phyloP scores from a whole-genome alignment of 2,797 vertebrate genomes.

The Eulemur rubriventer region DNA sequence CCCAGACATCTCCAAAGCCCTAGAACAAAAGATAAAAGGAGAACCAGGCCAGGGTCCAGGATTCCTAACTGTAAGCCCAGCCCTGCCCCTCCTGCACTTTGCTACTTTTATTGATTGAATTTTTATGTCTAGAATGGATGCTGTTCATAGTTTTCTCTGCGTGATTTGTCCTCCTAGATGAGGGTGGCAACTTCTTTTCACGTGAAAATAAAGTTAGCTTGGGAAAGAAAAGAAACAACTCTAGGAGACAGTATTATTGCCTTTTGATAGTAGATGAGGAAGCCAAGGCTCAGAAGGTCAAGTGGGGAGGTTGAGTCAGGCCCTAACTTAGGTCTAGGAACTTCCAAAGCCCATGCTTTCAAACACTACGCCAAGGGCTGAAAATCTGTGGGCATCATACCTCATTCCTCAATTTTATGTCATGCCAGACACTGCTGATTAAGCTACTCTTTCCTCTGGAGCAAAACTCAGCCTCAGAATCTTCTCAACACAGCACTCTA shows the following conservation, averaged over 20 bases:
- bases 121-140: neutral
- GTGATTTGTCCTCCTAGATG: neutral
- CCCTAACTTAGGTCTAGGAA: neutral
- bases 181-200: neutral
- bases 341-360: neutral
- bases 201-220: neutral
- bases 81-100: neutral
- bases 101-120: neutral
- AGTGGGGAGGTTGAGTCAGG: neutral
- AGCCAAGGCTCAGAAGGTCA: neutral
- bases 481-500: neutral
- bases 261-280: neutral
- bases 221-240: neutral
- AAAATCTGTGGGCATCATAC: neutral
- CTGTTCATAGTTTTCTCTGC: constrained; percentile 14
- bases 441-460: neutral
- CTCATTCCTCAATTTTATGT: neutral
- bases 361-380: neutral
- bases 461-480: neutral
- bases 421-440: neutral
- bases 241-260: neutral
- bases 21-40: neutral
- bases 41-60: neutral
- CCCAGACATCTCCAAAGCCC: neutral
- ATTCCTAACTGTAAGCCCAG: neutral